These are phyloP conservation scores for Hiodon tergisus DNA, from an alignment of 2,113 vertebrate species.

Conservation along the genomic window DNA sequence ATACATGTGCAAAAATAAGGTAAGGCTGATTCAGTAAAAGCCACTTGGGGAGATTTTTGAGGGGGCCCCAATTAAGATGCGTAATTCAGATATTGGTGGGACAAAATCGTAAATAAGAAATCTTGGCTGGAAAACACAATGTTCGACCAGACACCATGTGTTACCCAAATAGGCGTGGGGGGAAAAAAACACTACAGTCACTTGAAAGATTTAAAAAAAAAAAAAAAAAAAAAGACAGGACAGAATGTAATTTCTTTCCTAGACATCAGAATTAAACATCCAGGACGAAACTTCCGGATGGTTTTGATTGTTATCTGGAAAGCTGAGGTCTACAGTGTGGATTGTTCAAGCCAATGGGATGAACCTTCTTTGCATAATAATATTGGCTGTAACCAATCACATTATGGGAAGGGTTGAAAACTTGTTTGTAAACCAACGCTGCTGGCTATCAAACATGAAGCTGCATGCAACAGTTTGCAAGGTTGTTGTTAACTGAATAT, in stretches of 20 bases:
- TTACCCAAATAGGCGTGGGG: conserved; percentile 1
- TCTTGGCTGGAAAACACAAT: not conserved
- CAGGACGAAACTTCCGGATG: not conserved
- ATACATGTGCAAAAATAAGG: not conserved
- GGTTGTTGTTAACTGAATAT: not conserved
- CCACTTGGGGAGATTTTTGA: not conserved
- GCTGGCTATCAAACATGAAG: not conserved
- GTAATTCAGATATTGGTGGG: not conserved
- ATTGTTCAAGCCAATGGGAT: not conserved
- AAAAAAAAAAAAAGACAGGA: conserved; percentile 7
- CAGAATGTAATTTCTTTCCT: conserved; percentile 8
- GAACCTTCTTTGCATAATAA: not conserved
- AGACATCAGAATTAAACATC: conserved; percentile 7
- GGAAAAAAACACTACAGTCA: conserved; percentile 2
- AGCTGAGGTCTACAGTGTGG: not conserved
- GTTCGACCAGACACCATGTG: not conserved
- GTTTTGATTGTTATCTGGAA: not conserved
- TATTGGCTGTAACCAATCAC: not conserved
- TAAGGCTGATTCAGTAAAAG: not conserved
- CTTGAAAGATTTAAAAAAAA: not conserved
- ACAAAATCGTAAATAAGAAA: not conserved
- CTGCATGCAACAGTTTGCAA: not conserved
- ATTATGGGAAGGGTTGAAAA: not conserved
- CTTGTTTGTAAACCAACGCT: not conserved
- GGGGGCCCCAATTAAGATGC: not conserved